These are phyloP conservation scores for Lasioglossum baleicum DNA, from an alignment of 1,140 invertebrate genomes.

Conservation along the genomic window DNA sequence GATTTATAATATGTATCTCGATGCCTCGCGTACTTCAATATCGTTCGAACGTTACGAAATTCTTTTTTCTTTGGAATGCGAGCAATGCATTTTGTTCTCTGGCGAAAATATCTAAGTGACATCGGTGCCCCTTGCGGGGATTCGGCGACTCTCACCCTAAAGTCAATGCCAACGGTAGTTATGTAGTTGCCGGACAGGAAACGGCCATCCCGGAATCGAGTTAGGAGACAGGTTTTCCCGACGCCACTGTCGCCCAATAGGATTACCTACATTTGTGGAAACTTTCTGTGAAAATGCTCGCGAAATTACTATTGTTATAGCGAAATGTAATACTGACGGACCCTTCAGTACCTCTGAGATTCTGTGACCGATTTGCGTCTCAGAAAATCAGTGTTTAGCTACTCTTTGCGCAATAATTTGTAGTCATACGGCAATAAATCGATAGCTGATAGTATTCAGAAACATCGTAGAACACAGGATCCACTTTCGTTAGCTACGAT, in stretches of 20 bases:
- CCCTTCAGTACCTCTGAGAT: too few relatives aligned
- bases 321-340: background rate
- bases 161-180: constrained; percentile 97
- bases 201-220: constrained; percentile 91
- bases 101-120: background rate
- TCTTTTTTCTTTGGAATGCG: background rate
- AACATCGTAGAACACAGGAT: too few relatives aligned
- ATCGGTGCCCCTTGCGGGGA: background rate
- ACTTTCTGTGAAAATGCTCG: constrained; percentile 25
- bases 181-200: constrained; percentile 95
- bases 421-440: too few relatives aligned
- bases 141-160: constrained; percentile 87
- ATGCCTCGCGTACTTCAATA: too few relatives aligned
- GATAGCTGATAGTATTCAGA: too few relatives aligned
- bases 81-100: constrained; percentile 29
- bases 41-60: too few relatives aligned
- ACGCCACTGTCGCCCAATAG: constrained; percentile 94
- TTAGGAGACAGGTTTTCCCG: constrained; percentile 93
- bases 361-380: too few relatives aligned
- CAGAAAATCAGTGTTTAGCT: too few relatives aligned
- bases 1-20: background rate
- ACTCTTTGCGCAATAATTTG: too few relatives aligned
- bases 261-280: constrained; percentile 85
- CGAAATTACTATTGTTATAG: background rate
- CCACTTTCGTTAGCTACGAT: too few relatives aligned